Percentiles rank a stretch among this genome's conserved stretches.
Evolutionary conservation across 2,113 vertebrate species (phyloP).

Genomic region (Numenius arquata): DNA sequence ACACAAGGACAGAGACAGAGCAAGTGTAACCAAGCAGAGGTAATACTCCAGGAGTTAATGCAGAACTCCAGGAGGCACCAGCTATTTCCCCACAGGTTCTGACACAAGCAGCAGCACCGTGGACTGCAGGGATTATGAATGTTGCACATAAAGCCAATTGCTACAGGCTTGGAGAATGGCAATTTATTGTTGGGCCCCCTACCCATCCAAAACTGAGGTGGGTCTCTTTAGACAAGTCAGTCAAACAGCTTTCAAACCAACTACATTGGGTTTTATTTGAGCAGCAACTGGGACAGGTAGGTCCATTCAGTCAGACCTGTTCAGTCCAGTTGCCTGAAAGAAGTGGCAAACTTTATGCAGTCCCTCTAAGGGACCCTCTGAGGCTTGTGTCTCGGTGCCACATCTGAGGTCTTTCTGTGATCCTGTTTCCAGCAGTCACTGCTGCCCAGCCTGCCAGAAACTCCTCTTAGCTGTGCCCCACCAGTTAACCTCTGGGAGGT

Average conservation of each 20-base stretch:
- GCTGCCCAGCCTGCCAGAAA: neutral
- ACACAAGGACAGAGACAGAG: neutral
- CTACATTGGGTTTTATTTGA: rapidly evolving
- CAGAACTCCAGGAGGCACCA: neutral
- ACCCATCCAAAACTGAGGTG: neutral
- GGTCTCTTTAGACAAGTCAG: neutral
- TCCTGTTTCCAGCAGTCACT: neutral
- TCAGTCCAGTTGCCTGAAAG: neutral
- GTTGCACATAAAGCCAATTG: neutral
- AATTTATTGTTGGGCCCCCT: neutral
- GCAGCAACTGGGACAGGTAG: neutral
- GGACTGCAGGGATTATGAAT: neutral
- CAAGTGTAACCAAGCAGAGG: neutral
- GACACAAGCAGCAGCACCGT: neutral
- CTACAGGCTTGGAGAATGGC: neutral
- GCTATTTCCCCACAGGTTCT: neutral
- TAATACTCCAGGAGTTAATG: neutral
- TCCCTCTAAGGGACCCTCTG: neutral
- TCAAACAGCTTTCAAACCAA: neutral
- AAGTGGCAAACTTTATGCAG: neutral
- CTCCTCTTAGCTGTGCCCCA: neutral
- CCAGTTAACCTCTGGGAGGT: neutral
- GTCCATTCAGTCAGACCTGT: neutral
- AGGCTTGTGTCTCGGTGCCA: neutral
- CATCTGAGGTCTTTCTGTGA: neutral